Evolutionary conservation across 2,888 invertebrate species (phyloP).

Genomic region (Drosophila quinaria): DNA sequence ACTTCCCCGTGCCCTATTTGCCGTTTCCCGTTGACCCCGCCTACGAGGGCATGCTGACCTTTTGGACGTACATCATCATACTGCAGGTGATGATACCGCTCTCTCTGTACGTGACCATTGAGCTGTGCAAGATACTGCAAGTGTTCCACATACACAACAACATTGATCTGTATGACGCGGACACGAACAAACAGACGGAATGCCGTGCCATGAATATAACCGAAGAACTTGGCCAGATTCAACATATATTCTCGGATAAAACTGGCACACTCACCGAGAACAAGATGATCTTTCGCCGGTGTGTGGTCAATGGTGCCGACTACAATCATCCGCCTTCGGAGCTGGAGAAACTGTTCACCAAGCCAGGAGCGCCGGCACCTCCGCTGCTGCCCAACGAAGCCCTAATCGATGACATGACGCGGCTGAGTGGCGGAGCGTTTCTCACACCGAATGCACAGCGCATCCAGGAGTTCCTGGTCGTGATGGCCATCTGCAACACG

Average conservation of each 20-base stretch:
- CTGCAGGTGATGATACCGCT: slow-evolving; percentile 99
- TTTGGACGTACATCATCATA: slow-evolving; percentile 98
- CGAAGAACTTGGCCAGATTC: slow-evolving; percentile 97
- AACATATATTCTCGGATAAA: slow-evolving; percentile 98
- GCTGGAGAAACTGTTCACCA: slow-evolving; percentile 87
- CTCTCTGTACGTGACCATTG: slow-evolving; percentile 98
- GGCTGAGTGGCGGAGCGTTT: slow-evolving; percentile 81
- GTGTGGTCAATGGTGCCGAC: slow-evolving; percentile 95
- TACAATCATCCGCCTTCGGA: slow-evolving; percentile 93
- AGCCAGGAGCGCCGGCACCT: slow-evolving; percentile 86
- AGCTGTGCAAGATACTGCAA: slow-evolving; percentile 97
- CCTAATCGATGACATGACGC: slow-evolving; percentile 87
- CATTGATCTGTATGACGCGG: slow-evolving; percentile 93
- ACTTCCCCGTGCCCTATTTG: slow-evolving; percentile 89
- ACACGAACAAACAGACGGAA: slow-evolving; percentile 93
- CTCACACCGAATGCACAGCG: slow-evolving; percentile 89
- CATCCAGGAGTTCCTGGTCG: slow-evolving; percentile 95
- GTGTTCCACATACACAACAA: slow-evolving; percentile 98
- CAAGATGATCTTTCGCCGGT: slow-evolving; percentile 97
- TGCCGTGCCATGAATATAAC: slow-evolving; percentile 98
- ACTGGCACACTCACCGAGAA: slow-evolving; percentile 99
- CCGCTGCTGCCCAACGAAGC: slow-evolving; percentile 86
- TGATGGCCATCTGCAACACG: slow-evolving; percentile 97
- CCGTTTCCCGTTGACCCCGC: slow-evolving; percentile 88
- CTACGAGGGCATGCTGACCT: slow-evolving; percentile 93